Base-by-base conservation (phyloP, 2,113 vertebrate species). In the Nycticryphes semicollaris region DNA sequence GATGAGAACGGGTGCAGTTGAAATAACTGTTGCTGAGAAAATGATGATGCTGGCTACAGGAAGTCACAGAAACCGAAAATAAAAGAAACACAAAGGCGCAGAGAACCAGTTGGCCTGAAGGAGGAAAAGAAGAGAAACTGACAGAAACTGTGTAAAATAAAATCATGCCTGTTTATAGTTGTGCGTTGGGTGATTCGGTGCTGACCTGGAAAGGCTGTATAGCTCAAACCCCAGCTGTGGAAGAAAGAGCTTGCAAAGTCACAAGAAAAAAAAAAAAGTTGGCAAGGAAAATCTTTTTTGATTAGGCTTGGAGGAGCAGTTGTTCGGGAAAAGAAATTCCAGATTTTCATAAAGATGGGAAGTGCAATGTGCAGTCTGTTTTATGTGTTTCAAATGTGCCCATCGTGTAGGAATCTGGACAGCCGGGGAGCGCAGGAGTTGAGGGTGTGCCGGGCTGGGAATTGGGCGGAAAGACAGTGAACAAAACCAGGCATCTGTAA, bases 401-500 rank as follows among this genome's bases (percentile, higher is more conserved):
- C 77, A 41, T 84, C 27, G 4, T 19, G 12, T 68, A 51, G 56
- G 64, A 93, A 64, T 72, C 33, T 19, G 39, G 41, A 70, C 56
- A 31, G 30, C 15, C 17, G 1, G 33, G 28, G 69, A 82, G 51
- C 3, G 3, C 22, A 53, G 30, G 27, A 87, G 57, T 9, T 64
- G 77, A 87, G 62, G 62, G 35, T 84, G 62, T 87, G 73, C 85
- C 48, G 41, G 69, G 19, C 68, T 93, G 48, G 67, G 62, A 84
- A 70, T 5, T 57, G 48, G 54, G 17, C 11, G 4, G 64, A 91
- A 87, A 77, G 43, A 56, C 48, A 76, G 48, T 23, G 72, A 89
- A 89, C 69, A 63, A 83, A 93, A 96, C 1, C 72, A 83, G 74
- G 56, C 87, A 88, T 84, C 77, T 95, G 59, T 87, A 85, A 96